Evolutionary conservation across 2,797 vertebrate species (phyloP), one percentile per base, ranked within the genome.

Genomic region (Protonibea diacanthus): DNA sequence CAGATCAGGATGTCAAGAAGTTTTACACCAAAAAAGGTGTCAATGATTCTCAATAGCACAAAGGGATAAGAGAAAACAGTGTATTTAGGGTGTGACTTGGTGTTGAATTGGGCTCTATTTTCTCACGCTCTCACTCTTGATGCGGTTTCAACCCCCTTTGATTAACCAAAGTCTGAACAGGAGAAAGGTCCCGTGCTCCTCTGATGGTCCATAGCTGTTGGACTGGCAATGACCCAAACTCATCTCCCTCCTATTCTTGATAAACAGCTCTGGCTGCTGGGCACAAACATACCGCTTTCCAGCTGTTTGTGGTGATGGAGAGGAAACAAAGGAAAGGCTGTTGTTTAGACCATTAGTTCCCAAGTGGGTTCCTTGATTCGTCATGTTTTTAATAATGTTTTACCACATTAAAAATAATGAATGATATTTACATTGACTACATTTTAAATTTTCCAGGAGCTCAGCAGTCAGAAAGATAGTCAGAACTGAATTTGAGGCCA

Each of bases 211-310:
- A 5, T 29, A n/a, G n/a, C 21, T 40, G 55, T 44, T 47, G 20
- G 20, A 13, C 63, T 75, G 77, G 74, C 74, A 21, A 25, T 0
- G 14, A 5, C 51, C 27, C 59, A 45, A 40, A 17, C 59, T 65
- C 23, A 7, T 82, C 74, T 77, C 75, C 76, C 70, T 80, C 68
- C 61, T 58, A 63, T 84, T 73, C 57, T 7, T 25, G 11, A 53
- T 70, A 67, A 77, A 76, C 68, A 79, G 66, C 48, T 27, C 12
- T 48, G 78, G 67, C 64, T 42, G 47, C 25, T 29, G 73, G 69
- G 55, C 82, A 53, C n/a, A 40, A 45, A 53, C 64, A 27, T 14
- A 29, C 38, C 12, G 17, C 55, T 52, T 11, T 61, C 62, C 86
- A 86, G 80, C 80, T 80, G 63, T 71, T 72, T 57, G 47, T 21